These are phyloP conservation scores for Nesometra sesokonis DNA, from an alignment of 35 echinoderm and acorn worm species.

Conservation along the genomic window DNA sequence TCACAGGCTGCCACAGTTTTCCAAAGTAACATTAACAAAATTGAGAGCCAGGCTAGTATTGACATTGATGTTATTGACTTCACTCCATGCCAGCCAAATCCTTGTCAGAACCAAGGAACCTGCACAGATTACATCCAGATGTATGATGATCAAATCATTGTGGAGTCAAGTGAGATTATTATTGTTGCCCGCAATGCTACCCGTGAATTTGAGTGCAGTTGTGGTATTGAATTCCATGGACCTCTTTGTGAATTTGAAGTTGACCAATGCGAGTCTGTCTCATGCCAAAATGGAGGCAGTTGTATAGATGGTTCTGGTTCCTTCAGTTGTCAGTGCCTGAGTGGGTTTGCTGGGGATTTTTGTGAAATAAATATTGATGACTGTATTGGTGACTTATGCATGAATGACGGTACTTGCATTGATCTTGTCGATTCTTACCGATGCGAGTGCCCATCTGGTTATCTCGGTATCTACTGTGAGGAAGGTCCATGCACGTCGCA, in stretches of 20 bases:
- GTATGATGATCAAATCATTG: slow-evolving; percentile 17
- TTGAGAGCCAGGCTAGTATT: slow-evolving; percentile 48
- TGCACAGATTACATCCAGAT: slow-evolving; percentile 40
- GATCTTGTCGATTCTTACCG: slow-evolving; percentile 52
- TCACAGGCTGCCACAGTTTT: slow-evolving; percentile 44
- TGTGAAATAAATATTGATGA: slow-evolving; percentile 68
- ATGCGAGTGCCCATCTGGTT: slow-evolving; percentile 61
- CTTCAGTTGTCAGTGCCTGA: slow-evolving; percentile 52
- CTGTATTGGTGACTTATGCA: slow-evolving; percentile 47
- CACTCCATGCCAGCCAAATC: slow-evolving; percentile 47
- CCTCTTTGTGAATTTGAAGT: slow-evolving; percentile 55
- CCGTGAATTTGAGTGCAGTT: slow-evolving; percentile 53
- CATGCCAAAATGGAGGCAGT: slow-evolving; percentile 57
- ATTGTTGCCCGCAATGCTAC: slow-evolving; percentile 46
- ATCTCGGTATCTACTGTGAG: slow-evolving; percentile 56
- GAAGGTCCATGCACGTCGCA: slow-evolving; percentile 59
- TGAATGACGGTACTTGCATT: slow-evolving; percentile 51
- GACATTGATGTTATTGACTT: slow-evolving; percentile 61
- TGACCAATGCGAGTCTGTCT: slow-evolving; percentile 57
- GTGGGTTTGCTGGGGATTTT: slow-evolving; percentile 48
- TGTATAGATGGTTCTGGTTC: slow-evolving; percentile 48
- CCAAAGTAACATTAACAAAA: slow-evolving; percentile 41
- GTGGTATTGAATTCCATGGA: slow-evolving; percentile 55
- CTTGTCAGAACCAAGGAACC: slow-evolving; percentile 50
- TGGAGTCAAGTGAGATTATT: slow-evolving; percentile 64